These are phyloP conservation scores for Cacatua alba DNA, from an alignment of 2,113 vertebrate genomes.

Conservation along the genomic window DNA sequence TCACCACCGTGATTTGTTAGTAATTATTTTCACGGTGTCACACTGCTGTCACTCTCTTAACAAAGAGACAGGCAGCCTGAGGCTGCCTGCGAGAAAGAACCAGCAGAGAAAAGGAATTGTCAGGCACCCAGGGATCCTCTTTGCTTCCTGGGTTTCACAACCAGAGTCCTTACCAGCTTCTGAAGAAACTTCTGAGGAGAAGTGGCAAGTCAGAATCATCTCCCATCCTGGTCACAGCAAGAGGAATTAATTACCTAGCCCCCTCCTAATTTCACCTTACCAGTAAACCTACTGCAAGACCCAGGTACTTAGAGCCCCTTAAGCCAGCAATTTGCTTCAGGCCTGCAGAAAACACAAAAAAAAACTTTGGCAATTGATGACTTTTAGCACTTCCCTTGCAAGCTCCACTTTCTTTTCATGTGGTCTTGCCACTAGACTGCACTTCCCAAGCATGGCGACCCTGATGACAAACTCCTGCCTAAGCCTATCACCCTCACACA, in stretches of 20 bases:
- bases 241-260: conserved; percentile 56
- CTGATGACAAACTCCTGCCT: neutral
- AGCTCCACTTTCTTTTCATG: neutral
- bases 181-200: conserved; percentile 72
- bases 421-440: neutral
- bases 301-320: conserved; percentile 20
- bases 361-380: neutral
- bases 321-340: conserved; percentile 24
- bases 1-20: conserved; percentile 99
- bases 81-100: conserved; percentile 83
- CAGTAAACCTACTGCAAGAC: conserved; percentile 27
- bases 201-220: conserved; percentile 66
- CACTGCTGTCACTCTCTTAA: conserved; percentile 96
- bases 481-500: neutral
- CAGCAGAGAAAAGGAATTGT: conserved; percentile 76
- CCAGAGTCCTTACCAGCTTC: conserved; percentile 70
- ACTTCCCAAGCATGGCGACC: neutral
- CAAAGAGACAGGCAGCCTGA: conserved; percentile 86
- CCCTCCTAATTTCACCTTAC: conserved; percentile 37
- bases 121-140: conserved; percentile 76
- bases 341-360: neutral
- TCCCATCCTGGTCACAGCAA: conserved; percentile 64
- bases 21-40: conserved; percentile 99
- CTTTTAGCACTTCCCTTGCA: neutral
- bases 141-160: conserved; percentile 73